Evolutionary conservation across 2,797 vertebrate genomes (phyloP).

Genomic region (Hydrophis major): DNA sequence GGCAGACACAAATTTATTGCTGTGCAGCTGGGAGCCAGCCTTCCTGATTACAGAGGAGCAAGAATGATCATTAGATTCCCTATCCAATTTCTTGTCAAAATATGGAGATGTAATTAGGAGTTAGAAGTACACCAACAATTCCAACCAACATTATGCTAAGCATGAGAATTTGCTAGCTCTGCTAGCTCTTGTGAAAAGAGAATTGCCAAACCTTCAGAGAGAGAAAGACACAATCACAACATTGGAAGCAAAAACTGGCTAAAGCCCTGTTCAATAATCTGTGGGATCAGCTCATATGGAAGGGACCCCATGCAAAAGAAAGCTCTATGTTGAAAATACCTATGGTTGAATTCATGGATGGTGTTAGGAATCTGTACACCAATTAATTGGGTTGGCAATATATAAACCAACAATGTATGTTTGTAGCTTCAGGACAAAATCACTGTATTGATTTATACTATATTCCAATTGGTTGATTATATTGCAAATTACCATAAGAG

Average conservation of each 20-base stretch:
- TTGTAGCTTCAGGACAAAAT: too few relatives aligned
- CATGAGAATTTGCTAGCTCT: neutral
- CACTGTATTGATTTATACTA: too few relatives aligned
- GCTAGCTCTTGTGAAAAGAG: neutral
- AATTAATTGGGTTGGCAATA: too few relatives aligned
- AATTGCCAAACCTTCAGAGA: neutral
- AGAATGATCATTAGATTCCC: neutral
- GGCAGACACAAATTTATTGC: neutral
- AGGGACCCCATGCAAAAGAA: neutral
- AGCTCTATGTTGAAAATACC: neutral
- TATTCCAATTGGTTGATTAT: too few relatives aligned
- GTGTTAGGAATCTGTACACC: neutral
- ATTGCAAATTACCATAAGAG: too few relatives aligned
- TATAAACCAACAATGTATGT: too few relatives aligned
- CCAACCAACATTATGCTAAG: neutral
- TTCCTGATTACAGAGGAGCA: neutral
- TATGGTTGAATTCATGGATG: neutral
- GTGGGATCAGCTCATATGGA: neutral
- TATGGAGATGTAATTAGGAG: neutral
- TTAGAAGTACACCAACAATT: neutral
- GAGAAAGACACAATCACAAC: neutral
- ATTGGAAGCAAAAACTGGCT: neutral
- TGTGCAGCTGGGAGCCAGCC: neutral
- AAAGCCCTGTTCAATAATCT: neutral
- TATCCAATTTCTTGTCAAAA: neutral